Evolutionary conservation across 2,888 invertebrate genomes (phyloP).

Genomic region (Listrodromus nycthemerus): DNA sequence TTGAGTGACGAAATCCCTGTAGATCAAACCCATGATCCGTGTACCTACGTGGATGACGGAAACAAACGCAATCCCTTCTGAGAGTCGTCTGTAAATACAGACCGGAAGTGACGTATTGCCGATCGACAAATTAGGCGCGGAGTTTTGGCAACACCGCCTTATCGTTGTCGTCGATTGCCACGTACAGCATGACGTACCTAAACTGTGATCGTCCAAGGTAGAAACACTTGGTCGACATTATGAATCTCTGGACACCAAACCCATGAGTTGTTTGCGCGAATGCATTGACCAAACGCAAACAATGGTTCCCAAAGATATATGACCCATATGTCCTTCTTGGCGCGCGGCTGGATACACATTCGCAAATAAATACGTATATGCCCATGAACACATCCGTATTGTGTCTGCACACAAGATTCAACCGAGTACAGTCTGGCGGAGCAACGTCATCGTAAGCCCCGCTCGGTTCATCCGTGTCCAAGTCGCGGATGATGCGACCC

Average conservation of each 20-base stretch:
- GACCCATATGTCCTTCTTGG: neutral
- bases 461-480: slow-evolving; percentile 60
- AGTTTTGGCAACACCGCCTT: no score
- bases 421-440: slow-evolving; percentile 41
- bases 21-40: no score
- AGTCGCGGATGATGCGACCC: slow-evolving; percentile 55
- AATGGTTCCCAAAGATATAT: neutral
- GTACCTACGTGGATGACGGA: no score
- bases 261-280: slow-evolving; percentile 13
- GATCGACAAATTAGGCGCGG: no score
- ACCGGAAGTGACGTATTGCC: no score
- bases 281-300: slow-evolving; percentile 37
- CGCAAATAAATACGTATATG: neutral
- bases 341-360: neutral
- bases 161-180: no score
- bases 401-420: slow-evolving; percentile 18
- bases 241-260: slow-evolving; percentile 42
- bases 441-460: slow-evolving; percentile 31
- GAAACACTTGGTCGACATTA: slow-evolving; percentile 54
- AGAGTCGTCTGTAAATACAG: no score
- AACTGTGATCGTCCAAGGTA: slow-evolving; percentile 47
- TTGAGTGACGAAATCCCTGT: no score
- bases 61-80: no score
- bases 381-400: neutral
- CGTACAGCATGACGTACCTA: neutral